Evolutionary conservation across 35 echinoderm and acorn worm species (phyloP), one percentile per base, ranked within the genome.

Genomic region (Lytechinus pictus): DNA sequence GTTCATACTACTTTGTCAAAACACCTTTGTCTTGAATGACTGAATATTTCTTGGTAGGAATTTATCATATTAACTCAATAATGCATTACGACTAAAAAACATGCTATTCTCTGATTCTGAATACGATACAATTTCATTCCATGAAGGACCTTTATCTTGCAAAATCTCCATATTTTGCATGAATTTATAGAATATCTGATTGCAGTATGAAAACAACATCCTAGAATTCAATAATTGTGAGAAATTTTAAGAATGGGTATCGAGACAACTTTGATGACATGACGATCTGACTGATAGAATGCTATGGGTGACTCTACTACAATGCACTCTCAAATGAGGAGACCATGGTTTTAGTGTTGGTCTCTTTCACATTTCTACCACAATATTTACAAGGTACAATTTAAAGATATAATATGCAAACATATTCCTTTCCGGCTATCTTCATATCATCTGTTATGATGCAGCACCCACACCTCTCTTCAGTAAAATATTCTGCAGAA

Each of bases 401-500:
- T 79, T 79, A 79, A 7, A 79, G 66, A 79, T 79, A 79, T n/a
- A 79, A 44, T 79, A 24, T 79, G 16, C 66, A 79, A 16, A 79
- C n/a, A 79, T 79, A 79, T 79, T 79, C 66, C 66, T 79, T 79
- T 79, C 66, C 24, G 66, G 19, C 16, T 19, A 79, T 79, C 66
- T 24, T 24, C 21, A 24, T 24, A 79, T 93, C 92, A 19, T 87
- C 86, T n/a, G 92, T 54, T 93, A 93, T 57, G 92, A 93, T 57
- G 92, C 92, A 14, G 27, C 57, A 27, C 53, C 92, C 27, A 93
- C 53, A 93, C 54, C 53, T 57, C 92, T 93, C 92, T 93, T 93
- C 92, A 55, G 54, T 57, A 93, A 93, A 57, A 93, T 54, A 55
- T 93, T 93, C 92, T 93, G 92, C 28, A 24, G 92, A 57, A 57